Percentiles rank a stretch among this genome's conserved stretches.
phyloP scores from a whole-genome alignment of 2,113 vertebrate genomes.

The Seriola dumerili region DNA sequence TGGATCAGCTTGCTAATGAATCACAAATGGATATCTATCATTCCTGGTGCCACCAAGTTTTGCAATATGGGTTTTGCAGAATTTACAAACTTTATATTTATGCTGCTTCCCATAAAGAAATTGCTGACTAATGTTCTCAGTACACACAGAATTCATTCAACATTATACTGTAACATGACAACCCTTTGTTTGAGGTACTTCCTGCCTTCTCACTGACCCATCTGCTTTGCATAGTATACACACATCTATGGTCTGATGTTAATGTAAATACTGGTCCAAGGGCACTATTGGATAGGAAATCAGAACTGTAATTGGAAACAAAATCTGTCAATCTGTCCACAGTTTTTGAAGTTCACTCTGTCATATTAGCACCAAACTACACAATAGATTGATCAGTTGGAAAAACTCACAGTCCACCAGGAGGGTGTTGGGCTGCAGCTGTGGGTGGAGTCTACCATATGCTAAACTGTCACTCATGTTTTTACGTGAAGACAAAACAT shows the following conservation, averaged over 20 bases:
- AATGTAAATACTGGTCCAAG: not conserved
- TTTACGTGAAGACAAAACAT: conserved; percentile 92
- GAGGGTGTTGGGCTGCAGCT: conserved; percentile 89
- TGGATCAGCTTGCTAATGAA: not conserved
- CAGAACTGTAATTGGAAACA: not conserved
- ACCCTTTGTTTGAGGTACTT: not conserved
- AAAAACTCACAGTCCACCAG: conserved; percentile 94
- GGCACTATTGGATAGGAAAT: not conserved
- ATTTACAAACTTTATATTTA: not conserved
- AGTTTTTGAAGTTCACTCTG: not conserved
- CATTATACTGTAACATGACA: not conserved
- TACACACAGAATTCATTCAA: not conserved
- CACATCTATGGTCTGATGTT: not conserved
- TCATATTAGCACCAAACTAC: not conserved
- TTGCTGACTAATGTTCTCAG: not conserved
- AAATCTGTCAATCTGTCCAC: not conserved
- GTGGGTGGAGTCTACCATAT: conserved; percentile 92
- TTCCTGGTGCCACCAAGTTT: not conserved
- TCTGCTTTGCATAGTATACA: conserved; percentile 12
- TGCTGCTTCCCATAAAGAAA: not conserved
- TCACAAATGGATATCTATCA: not conserved
- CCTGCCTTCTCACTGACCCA: not conserved
- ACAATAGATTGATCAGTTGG: not conserved
- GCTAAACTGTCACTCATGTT: conserved; percentile 96
- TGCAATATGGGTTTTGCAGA: not conserved